Base-by-base conservation (phyloP, 2,888 invertebrate species). In the Calliopum simillimum region DNA sequence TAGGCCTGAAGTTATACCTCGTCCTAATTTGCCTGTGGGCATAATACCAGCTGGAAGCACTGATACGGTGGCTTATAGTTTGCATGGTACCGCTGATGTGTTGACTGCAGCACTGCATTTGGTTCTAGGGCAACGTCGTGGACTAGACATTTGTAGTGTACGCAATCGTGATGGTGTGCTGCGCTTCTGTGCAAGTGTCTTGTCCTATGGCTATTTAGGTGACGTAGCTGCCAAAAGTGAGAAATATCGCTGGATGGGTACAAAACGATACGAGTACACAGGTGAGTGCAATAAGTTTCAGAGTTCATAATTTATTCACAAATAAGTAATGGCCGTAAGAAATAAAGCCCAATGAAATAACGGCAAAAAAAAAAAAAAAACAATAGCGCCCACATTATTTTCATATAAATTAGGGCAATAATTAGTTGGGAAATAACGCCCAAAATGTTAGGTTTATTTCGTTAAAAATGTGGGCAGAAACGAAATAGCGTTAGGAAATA, bases 161-260 rank as follows among this genome's bases (percentile, higher is more conserved):
- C 79, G 80, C 70, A 88, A 88, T 79, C 90, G 91, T 81, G 88
- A 89, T 67, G 88, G 88, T 49, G 82, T 89, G 55, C 83, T 92
- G 58, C 88, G 91, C 68, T 90, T 93, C 76, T 93, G 92, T 79
- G 92, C 93, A 16, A 93, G 94, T 76, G 90, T 94, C 59, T 88
- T 94, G 73, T 93, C 93, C 72, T 96, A 95, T 82, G 96, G 96
- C 1, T 96, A 93, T 86, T 89, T 95, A 78, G 96, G 95, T 3
- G 95, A 96, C 85, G 91, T 94, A 47, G 89, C 94, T 21, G 88
- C 90, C 71, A 92, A 93, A 78, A 94, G 94, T 80, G 95, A 95
- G 79, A 89, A 90, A 72, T 91, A 93, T 78, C 88, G 95, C 56
- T 95, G 94, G 93, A 92, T 96, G 92, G 96, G 96, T 49, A 94